phyloP scores from a whole-genome alignment of 2,113 vertebrate genomes.

The Heliornis fulica region DNA sequence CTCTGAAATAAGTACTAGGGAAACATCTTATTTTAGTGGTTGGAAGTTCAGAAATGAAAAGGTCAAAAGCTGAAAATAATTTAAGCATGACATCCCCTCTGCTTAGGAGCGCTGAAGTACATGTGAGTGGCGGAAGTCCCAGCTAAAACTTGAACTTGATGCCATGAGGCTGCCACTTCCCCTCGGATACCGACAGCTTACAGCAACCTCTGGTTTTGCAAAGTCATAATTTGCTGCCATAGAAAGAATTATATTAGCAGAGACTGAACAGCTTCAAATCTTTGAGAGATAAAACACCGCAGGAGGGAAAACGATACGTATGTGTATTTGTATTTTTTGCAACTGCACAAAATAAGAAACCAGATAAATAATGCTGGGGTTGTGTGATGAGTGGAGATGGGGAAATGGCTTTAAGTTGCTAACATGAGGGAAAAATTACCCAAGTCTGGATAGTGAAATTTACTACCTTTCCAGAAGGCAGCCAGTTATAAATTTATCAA shows the following conservation, averaged over 20 bases:
- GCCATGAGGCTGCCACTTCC: not conserved
- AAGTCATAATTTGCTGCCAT: constrained; percentile 44
- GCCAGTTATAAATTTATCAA: not conserved
- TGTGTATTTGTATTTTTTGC: not conserved
- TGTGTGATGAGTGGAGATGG: not conserved
- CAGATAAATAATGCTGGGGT: constrained; percentile 4
- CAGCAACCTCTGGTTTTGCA: constrained; percentile 25
- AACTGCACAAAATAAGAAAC: constrained; percentile 41
- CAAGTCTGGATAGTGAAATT: not conserved
- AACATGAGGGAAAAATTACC: not conserved
- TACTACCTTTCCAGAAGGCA: not conserved
- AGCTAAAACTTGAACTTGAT: constrained; percentile 3
- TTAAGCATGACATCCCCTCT: not conserved
- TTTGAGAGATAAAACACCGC: constrained; percentile 55
- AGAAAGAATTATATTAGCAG: constrained; percentile 50
- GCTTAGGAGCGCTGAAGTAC: not conserved
- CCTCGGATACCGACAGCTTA: not conserved
- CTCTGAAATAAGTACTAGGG: constrained; percentile 28
- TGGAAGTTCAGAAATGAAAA: constrained; percentile 14
- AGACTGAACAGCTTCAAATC: constrained; percentile 53
- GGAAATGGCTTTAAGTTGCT: not conserved
- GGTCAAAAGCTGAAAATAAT: constrained; percentile 43
- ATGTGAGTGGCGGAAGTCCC: not conserved
- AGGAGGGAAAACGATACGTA: constrained; percentile 16
- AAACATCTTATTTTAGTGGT: not conserved